Conservation (phyloP, 2,888 invertebrate species). For the Euphydryas editha region DNA sequence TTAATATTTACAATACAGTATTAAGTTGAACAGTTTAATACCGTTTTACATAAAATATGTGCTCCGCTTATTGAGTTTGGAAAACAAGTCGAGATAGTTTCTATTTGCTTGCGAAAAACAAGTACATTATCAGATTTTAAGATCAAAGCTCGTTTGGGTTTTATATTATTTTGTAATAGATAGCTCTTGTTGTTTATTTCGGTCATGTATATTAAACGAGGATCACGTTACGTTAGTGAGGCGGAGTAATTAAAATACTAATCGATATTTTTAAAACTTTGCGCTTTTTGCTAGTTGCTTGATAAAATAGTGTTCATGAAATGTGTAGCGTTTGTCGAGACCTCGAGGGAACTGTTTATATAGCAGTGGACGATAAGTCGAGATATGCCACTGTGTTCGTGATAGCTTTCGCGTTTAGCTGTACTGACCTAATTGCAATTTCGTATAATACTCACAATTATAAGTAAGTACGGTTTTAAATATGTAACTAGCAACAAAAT, state of each 20-base stretch:
- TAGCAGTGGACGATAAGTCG: conserved; percentile 14
- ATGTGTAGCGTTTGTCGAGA: conserved; percentile 4
- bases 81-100: conserved; percentile 38
- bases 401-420: conserved; percentile 15
- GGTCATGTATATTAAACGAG: conserved; percentile 14
- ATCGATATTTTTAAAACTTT: conserved; percentile 14
- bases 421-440: conserved; percentile 6
- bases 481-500: too few species aligned
- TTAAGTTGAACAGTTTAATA: conserved; percentile 27
- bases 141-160: conserved; percentile 28
- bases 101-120: conserved; percentile 39
- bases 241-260: conserved; percentile 3
- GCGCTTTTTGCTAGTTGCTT: conserved; percentile 3
- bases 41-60: conserved; percentile 25
- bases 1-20: conserved; percentile 19
- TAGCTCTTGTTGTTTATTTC: conserved; percentile 12
- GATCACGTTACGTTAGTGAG: conserved; percentile 9
- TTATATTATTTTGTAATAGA: conserved; percentile 10
- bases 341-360: conserved; percentile 12
- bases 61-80: conserved; percentile 36
- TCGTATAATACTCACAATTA: neutral
- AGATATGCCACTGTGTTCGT: conserved; percentile 7
- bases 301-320: conserved; percentile 10
- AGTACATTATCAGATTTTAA: conserved; percentile 33
- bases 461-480: too few species aligned